phyloP scores from a whole-genome alignment of 2,113 vertebrate genomes.

The Hyla sarda region DNA sequence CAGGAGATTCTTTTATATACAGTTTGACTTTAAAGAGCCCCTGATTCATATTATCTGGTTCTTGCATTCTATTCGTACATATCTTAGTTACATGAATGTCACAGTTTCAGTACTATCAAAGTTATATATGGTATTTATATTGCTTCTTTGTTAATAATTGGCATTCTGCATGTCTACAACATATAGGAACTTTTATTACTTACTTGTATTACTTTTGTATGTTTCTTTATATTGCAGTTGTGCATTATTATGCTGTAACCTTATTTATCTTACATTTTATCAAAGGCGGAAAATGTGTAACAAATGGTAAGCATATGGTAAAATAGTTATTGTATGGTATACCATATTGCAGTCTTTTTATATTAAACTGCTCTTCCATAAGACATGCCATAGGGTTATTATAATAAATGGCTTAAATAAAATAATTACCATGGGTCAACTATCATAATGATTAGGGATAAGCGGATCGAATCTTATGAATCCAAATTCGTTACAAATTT shows the following conservation, averaged over 20 bases:
- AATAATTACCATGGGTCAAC: neutral
- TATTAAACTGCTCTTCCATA: neutral
- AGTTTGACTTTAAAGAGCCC: neutral
- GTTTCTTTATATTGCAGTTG: neutral
- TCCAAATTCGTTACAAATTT: too few relatives aligned
- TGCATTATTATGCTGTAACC: neutral
- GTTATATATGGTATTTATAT: neutral
- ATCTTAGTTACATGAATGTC: neutral
- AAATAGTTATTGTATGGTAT: neutral
- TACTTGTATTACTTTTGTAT: neutral
- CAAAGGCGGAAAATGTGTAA: too few relatives aligned
- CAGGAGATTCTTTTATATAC: neutral
- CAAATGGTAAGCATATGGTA: too few relatives aligned
- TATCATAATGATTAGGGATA: neutral
- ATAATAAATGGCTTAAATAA: neutral
- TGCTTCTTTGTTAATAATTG: neutral
- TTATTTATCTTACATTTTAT: neutral
- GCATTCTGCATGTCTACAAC: neutral
- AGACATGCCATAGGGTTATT: neutral
- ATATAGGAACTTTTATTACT: neutral
- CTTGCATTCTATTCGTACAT: neutral
- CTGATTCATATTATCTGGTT: neutral
- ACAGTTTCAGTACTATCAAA: neutral
- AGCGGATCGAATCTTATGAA: too few relatives aligned
- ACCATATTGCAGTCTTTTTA: neutral